These are phyloP conservation scores for Percopsis omiscomaycus DNA, from an alignment of 2,797 vertebrate species.

Conservation along the genomic window DNA sequence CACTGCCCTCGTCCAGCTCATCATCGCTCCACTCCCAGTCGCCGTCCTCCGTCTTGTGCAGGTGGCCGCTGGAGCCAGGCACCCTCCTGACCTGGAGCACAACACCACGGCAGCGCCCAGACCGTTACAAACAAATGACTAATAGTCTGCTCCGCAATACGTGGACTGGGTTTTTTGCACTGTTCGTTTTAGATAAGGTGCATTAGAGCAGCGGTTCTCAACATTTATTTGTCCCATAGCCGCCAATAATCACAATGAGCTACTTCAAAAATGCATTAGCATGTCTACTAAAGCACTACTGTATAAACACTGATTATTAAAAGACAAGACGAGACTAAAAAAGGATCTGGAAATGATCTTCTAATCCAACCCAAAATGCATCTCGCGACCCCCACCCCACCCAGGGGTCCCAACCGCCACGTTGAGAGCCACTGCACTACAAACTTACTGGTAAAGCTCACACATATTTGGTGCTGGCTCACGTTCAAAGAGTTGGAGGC, in stretches of 20 bases:
- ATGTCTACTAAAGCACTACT: no score
- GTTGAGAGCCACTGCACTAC: neutral
- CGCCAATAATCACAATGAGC: no score
- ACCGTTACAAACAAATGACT: neutral
- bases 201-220: no score
- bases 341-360: no score
- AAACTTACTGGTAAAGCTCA: neutral
- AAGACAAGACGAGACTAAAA: no score
- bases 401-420: no score
- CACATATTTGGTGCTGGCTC: neutral
- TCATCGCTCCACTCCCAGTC: constrained; percentile 99
- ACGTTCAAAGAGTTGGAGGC: neutral
- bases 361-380: no score
- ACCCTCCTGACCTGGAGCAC: constrained; percentile 88
- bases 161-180: neutral
- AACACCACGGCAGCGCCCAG: constrained; percentile 10
- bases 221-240: no score
- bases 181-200: neutral
- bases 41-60: constrained; percentile 97
- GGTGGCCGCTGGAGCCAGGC: constrained; percentile 94
- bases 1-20: constrained; percentile 92
- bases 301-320: no score
- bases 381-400: no score
- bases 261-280: no score
- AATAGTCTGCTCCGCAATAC: neutral